Conservation (phyloP, 2,888 invertebrate genomes). For the Helicoverpa assulta region DNA sequence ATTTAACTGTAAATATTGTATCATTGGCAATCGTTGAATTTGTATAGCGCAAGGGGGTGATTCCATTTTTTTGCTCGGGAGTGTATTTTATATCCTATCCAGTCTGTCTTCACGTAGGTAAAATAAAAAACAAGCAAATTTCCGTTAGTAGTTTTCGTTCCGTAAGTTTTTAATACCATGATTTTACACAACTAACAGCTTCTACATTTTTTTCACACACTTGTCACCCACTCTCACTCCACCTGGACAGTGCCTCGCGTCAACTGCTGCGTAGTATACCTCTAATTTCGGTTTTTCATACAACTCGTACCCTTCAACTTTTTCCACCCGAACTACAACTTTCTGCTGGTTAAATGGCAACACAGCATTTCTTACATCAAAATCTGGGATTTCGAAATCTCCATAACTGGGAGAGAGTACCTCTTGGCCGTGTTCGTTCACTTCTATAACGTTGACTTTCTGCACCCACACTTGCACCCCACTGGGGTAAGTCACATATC, state of each 20-base stretch:
- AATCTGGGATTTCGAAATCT: conserved; percentile 1
- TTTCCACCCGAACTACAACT: background rate
- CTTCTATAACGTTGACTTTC: background rate
- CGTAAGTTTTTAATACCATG: too few relatives aligned
- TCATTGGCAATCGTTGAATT: too few relatives aligned
- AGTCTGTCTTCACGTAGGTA: too few relatives aligned
- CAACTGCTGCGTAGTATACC: background rate
- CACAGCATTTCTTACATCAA: background rate
- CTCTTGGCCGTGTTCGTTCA: background rate
- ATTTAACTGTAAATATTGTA: too few relatives aligned
- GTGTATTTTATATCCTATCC: too few relatives aligned
- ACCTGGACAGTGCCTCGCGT: background rate
- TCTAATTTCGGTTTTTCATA: background rate
- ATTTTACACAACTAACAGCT: background rate
- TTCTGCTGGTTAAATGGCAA: background rate
- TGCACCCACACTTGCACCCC: background rate
- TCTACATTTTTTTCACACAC: background rate
- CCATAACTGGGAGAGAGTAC: background rate
- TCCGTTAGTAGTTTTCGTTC: too few relatives aligned
- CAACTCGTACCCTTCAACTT: background rate
- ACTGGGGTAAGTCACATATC: background rate
- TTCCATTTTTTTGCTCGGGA: too few relatives aligned
- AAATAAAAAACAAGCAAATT: too few relatives aligned
- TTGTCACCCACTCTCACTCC: background rate
- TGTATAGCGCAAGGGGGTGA: too few relatives aligned